Base-by-base conservation (phyloP, 2,888 invertebrate genomes). In the Metacarcinus magister region DNA sequence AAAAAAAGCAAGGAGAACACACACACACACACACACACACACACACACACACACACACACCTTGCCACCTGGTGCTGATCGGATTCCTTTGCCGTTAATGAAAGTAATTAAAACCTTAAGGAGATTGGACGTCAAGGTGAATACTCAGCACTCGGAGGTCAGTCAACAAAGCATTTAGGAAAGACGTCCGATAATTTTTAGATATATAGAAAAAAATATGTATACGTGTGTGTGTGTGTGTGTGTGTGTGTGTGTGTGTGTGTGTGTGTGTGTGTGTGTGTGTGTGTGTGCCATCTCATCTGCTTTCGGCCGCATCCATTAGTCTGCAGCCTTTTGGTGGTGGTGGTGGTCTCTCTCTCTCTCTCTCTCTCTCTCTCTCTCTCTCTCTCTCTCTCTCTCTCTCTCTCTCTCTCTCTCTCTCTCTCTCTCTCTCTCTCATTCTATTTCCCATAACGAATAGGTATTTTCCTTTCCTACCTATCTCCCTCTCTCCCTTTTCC, bases 361-460 rank as follows among this genome's bases (percentile, higher is more conserved):
- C 39, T 67, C 67, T 39, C 60, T 39, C 39, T 16, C 60, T 39
- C 60, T 8, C 5, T 67, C 39, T 60, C 60, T 39, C 19, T 67
- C 60, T 39, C 48, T 39, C 93, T 8, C 54, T 48, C 93, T 60
- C 32, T 93, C 93, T 54, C 60, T 54, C 39, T 93, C 32, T n/a
- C 54, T 54, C 60, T 54, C 60, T 32, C 60, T 28, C 39, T 39
- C 39, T 28, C 60, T 60, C 54, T 54, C 39, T n/a, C 93, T 48
- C 93, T 39, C 32, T 67, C 60, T 39, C 93, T 60, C 32, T 93
- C 48, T 67, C 93, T 32, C 54, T 67, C 67, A 28, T 39, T 32
- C 39, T 0, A 28, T 67, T 7, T 54, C 3, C 8, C 54, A 2
- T 82, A 82, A 32, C 32, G 7, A n/a, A 2, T 3, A 0, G 32